Evolutionary conservation across 1,140 invertebrate species (phyloP), one percentile per base, ranked within the genome.

Genomic region (Lepidurus apus): DNA sequence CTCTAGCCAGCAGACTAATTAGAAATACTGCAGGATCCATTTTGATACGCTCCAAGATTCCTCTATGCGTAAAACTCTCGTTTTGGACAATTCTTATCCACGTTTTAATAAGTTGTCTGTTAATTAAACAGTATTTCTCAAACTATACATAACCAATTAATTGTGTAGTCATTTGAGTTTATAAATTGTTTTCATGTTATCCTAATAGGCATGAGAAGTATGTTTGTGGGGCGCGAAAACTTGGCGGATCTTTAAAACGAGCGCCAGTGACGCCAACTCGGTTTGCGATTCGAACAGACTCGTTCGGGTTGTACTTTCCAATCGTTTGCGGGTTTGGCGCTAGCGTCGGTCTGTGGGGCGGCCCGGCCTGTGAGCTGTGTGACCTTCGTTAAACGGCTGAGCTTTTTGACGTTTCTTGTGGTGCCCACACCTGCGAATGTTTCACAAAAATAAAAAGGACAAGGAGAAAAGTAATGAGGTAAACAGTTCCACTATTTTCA

Each of bases 401-500:
- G 53, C 53, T 65, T 65, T 65, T 65, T 65, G 53, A 65, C 53
- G 53, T 65, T 65, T 65, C 53, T 65, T 65, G 53, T 65, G 53
- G 53, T 9, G 17, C 53, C 53, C 21, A 65, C 53, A 65, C 53
- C 53, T 65, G 53, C n/a, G 53, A 65, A 65, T 65, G 53, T 65
- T 65, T 65, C 8, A 21, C 8, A 65, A 65, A 65, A 65, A 65
- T 21, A 65, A 65, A 65, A 65, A 65, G 53, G 53, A 65, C 53
- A 65, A 65, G 53, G 53, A 65, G n/a, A 65, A 13, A 65, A 65
- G 53, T 65, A 65, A 11, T 65, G 53, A 65, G 53, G 53, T 65
- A 65, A 47, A 65, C 17, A 13, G 9, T 65, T 65, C 1, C 13
- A 7, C 53, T 21, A 17, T 65, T 65, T n/a, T 21, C 53, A 65